Conservation (phyloP, 2,113 vertebrate genomes). For the Felis chaus region DNA sequence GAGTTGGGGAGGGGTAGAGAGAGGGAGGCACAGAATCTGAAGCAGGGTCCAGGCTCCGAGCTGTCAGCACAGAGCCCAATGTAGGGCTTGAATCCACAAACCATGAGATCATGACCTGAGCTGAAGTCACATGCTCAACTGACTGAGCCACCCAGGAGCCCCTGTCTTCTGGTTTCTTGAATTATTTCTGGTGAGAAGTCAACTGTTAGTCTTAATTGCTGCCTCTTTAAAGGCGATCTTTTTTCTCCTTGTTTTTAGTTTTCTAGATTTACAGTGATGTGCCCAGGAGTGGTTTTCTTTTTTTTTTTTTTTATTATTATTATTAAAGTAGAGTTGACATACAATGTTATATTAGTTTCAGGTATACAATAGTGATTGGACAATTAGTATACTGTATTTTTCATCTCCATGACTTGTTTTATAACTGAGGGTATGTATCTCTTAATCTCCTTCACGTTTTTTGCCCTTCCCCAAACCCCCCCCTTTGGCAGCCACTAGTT, state of each 20-base stretch:
- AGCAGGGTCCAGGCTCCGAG: no score
- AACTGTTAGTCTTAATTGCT: neutral
- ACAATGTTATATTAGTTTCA: neutral
- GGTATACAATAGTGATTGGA: neutral
- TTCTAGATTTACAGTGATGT: neutral
- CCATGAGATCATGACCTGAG: no score
- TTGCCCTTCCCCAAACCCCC: neutral
- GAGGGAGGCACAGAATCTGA: no score
- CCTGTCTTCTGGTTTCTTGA: neutral
- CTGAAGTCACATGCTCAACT: no score
- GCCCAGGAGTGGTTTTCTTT: neutral
- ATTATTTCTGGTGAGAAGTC: constrained; percentile 6
- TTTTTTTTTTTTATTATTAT: neutral
- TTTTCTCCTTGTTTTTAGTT: neutral
- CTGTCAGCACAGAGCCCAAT: no score
- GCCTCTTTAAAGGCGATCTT: neutral
- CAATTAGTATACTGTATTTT: neutral
- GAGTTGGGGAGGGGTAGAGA: no score
- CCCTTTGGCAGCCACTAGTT: neutral
- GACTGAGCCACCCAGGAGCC: no score
- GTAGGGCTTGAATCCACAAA: no score
- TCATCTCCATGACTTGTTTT: neutral
- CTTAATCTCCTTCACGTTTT: neutral
- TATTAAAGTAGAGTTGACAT: neutral
- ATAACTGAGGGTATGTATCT: neutral